phyloP scores from a whole-genome alignment of 2,797 vertebrate species.

The Malacoraja senta region DNA sequence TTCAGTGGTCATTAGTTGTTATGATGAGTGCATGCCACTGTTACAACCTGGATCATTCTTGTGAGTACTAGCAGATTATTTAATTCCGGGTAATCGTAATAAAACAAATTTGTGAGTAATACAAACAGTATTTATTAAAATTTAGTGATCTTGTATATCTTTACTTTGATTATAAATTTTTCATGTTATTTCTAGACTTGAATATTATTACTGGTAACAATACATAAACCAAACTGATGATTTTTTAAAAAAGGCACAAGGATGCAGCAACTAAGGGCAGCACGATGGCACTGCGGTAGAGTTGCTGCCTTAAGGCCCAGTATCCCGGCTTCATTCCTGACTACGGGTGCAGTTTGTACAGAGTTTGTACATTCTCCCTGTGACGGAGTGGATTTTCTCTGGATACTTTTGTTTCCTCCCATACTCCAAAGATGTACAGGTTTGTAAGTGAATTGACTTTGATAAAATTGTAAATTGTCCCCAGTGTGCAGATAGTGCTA shows the following conservation, averaged over 20 bases:
- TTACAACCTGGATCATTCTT: neutral
- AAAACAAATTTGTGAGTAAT: neutral
- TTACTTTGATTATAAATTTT: neutral
- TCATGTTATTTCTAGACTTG: neutral
- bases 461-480: too few relatives aligned
- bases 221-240: neutral
- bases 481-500: too few relatives aligned
- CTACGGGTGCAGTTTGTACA: too few relatives aligned
- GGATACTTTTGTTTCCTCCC: too few relatives aligned
- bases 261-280: neutral
- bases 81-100: neutral
- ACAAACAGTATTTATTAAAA: neutral
- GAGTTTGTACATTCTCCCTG: too few relatives aligned
- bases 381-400: too few relatives aligned
- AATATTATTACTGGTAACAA: neutral
- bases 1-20: neutral
- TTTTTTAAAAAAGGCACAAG: neutral
- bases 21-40: neutral
- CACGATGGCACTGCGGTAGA: too few relatives aligned
- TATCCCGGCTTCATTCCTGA: too few relatives aligned
- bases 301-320: too few relatives aligned
- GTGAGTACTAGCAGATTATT: neutral
- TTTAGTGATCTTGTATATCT: neutral
- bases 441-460: too few relatives aligned
- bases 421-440: too few relatives aligned